phyloP scores from a whole-genome alignment of 2,797 vertebrate genomes.

The Brachyrhaphis roseni region DNA sequence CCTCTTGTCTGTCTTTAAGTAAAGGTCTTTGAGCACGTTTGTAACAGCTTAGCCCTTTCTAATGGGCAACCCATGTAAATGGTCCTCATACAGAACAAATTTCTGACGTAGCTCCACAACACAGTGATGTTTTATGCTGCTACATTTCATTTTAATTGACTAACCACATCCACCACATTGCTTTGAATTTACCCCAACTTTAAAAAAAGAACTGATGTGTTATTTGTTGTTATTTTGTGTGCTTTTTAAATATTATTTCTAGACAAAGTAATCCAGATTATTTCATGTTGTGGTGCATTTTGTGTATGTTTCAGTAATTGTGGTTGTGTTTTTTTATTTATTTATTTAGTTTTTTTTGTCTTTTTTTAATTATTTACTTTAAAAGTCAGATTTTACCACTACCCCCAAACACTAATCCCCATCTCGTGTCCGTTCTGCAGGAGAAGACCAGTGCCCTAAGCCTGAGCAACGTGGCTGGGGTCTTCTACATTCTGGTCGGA shows the following conservation, averaged over 20 bases:
- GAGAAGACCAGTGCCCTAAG: conserved; percentile 99
- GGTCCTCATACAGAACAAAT: conserved; percentile 78
- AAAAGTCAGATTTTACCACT: conserved; percentile 24
- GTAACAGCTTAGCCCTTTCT: conserved; percentile 74
- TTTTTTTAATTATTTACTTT: conserved; percentile 55
- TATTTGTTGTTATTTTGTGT: conserved; percentile 68
- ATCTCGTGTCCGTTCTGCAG: conserved; percentile 88
- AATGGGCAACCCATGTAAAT: conserved; percentile 86
- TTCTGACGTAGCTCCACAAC: conserved; percentile 54
- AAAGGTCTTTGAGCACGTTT: conserved; percentile 70
- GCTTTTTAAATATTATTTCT: conserved; percentile 64
- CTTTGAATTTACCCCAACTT: conserved; percentile 70
- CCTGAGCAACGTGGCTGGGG: conserved; percentile 99
- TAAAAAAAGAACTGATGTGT: conserved; percentile 60
- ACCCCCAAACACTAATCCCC: conserved; percentile 73
- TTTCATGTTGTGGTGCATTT: conserved; percentile 63
- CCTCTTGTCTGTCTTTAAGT: conserved; percentile 76
- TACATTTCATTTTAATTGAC: conserved; percentile 73
- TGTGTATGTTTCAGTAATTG: conserved; percentile 49
- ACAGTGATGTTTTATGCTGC: conserved; percentile 52
- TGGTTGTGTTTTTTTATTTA: conserved; percentile 17
- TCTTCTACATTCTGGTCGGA: conserved; percentile 99
- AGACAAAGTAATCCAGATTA: conserved; percentile 20
- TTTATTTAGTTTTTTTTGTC: conserved; percentile 33
- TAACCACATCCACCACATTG: conserved; percentile 71